These are phyloP conservation scores for Heliconius hewitsoni DNA, from an alignment of 1,140 invertebrate genomes.

Conservation along the genomic window DNA sequence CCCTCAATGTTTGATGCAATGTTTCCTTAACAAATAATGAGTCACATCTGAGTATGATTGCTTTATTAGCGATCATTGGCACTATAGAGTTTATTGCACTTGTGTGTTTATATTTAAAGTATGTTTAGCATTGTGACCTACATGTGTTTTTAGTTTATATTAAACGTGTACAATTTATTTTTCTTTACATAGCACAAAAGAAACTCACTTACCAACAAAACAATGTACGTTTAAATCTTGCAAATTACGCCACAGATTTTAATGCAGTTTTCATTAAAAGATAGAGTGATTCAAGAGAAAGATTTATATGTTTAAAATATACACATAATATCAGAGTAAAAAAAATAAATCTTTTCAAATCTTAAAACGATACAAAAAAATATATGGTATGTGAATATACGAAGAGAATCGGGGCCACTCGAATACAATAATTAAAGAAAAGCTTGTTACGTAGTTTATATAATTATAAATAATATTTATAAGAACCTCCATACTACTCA, in stretches of 20 bases:
- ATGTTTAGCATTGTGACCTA: constrained; percentile 46
- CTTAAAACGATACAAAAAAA: too few relatives aligned
- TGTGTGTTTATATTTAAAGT: constrained; percentile 36
- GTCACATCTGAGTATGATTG: constrained; percentile 52
- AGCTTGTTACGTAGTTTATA: neutral
- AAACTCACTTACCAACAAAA: too few relatives aligned
- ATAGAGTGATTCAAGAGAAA: too few relatives aligned
- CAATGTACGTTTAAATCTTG: too few relatives aligned
- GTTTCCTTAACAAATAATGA: constrained; percentile 67
- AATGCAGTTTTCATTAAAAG: too few relatives aligned
- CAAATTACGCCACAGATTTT: too few relatives aligned
- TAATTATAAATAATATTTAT: neutral
- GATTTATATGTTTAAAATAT: too few relatives aligned
- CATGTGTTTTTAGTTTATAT: constrained; percentile 12
- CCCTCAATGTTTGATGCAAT: constrained; percentile 59
- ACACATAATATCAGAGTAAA: too few relatives aligned
- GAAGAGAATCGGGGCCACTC: too few relatives aligned
- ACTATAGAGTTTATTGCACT: constrained; percentile 61
- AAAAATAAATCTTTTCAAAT: too few relatives aligned
- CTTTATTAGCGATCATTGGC: constrained; percentile 58
- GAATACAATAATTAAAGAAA: neutral
- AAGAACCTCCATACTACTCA: neutral
- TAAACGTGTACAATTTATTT: neutral
- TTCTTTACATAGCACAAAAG: too few relatives aligned
- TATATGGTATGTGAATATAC: too few relatives aligned